Evolutionary conservation across 2,113 vertebrate genomes (phyloP).

Genomic region (Campylomormyrus tamandua): DNA sequence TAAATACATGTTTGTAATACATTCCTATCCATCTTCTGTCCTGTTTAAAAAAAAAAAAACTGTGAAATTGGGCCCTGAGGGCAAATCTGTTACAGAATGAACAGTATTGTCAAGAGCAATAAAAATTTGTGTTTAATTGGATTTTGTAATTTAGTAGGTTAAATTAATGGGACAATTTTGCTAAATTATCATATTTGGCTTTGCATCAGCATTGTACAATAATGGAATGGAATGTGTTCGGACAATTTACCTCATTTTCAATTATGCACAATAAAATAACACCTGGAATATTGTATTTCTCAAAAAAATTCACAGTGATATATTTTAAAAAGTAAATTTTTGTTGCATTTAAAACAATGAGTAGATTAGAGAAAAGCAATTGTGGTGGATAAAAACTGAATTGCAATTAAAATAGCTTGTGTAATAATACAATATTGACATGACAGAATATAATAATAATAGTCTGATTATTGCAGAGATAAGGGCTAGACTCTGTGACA

Average conservation of each 20-base stretch:
- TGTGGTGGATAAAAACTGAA: neutral
- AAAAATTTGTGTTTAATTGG: neutral
- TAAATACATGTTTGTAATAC: neutral
- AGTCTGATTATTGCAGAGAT: neutral
- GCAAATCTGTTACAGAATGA: neutral
- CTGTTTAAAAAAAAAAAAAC: neutral
- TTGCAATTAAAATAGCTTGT: neutral
- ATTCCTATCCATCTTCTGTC: neutral
- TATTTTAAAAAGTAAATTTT: neutral
- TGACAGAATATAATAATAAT: neutral
- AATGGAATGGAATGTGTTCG: neutral
- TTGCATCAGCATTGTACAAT: neutral
- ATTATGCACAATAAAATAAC: neutral
- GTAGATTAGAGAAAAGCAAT: neutral
- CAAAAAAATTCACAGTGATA: too few species aligned
- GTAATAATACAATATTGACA: neutral
- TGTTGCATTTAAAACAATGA: neutral
- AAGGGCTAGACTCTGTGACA: neutral
- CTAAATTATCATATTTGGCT: neutral
- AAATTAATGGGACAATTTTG: neutral
- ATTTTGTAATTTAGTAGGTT: conserved; percentile 1
- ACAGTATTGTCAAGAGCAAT: neutral
- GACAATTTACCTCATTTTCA: neutral
- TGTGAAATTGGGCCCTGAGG: neutral
- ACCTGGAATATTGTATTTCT: neutral